Base-by-base conservation (phyloP, 2,888 invertebrate species). In the Drosophila rubida region DNA sequence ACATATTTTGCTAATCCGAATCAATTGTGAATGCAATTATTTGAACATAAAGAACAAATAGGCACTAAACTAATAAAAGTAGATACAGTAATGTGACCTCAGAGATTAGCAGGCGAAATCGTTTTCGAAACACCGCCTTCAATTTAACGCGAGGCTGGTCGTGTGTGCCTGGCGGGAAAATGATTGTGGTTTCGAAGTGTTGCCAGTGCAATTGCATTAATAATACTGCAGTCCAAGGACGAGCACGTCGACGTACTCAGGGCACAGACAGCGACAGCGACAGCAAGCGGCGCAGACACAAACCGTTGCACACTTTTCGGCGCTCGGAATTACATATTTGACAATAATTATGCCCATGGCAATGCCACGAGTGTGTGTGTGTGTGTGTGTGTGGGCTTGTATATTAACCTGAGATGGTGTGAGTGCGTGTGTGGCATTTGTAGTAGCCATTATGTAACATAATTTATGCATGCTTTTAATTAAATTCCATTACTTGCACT, bases 391-490 rank as follows among this genome's bases (percentile, higher is more conserved):
- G 41, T 48, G 39, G 27, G 14, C 35, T 11, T 48, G 37, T 50
- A 41, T 55, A 61, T 49, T 53, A 41, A 41, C 50, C 49, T 53
- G 9, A 6, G 23, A 5, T 25, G 1, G 25, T 13, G 32, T 39
- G 16, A 42, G 46, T 61, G 42, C 61, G 72, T 61, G 39, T 50
- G 46, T 57, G 23, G 27, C 39, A 39, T 55, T 30, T 69, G 66
- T 63, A 53, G 80, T 65, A 64, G 69, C 67, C 80, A 82, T 85
- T 82, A 74, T 85, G 74, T 63, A 66, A 66, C 69, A 86, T 86
- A 88, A 87, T 88, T 87, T 88, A 87, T 87, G 81, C 66, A 68
- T 59, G 71, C 68, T 80, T 84, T 88, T 89, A 89, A 88, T 89
- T 83, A 89, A 87, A 87, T 87, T 88, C 85, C 88, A 73, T 67